phyloP scores from a whole-genome alignment of 2,888 invertebrate genomes.

The Stenoptilia bipunctidactyla region DNA sequence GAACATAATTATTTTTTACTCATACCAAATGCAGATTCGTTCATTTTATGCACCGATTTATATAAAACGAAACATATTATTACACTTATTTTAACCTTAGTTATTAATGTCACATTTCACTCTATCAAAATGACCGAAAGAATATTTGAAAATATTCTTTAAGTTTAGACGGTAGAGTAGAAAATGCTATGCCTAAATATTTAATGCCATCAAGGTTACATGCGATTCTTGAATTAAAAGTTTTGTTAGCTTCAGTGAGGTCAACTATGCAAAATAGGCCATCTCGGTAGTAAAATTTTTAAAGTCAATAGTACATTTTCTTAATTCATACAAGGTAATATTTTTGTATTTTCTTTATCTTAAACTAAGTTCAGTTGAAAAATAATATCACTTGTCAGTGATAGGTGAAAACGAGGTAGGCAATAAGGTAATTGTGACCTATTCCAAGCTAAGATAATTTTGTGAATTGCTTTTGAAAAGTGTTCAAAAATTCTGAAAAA shows the following conservation, averaged over 20 bases:
- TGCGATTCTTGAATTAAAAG: conserved; percentile 1
- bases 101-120: background rate
- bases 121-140: background rate
- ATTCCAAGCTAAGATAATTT: too few relatives aligned
- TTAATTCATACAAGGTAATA: too few relatives aligned
- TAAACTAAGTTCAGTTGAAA: too few relatives aligned
- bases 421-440: too few relatives aligned
- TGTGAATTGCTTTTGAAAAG: too few relatives aligned
- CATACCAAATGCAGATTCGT: background rate
- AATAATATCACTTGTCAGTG: too few relatives aligned
- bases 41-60: background rate
- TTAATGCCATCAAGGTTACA: background rate
- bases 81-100: background rate
- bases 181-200: background rate
- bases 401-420: too few relatives aligned
- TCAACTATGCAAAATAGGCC: conserved; percentile 6
- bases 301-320: too few relatives aligned
- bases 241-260: background rate
- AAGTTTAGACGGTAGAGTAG: background rate
- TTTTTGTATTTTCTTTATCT: too few relatives aligned
- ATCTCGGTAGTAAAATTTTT: background rate
- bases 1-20: background rate
- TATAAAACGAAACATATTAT: background rate
- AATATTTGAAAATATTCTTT: too few relatives aligned
- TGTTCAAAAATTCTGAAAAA: too few relatives aligned